Base-by-base conservation (phyloP, 2,797 vertebrate genomes). In the Coendou prehensilis region DNA sequence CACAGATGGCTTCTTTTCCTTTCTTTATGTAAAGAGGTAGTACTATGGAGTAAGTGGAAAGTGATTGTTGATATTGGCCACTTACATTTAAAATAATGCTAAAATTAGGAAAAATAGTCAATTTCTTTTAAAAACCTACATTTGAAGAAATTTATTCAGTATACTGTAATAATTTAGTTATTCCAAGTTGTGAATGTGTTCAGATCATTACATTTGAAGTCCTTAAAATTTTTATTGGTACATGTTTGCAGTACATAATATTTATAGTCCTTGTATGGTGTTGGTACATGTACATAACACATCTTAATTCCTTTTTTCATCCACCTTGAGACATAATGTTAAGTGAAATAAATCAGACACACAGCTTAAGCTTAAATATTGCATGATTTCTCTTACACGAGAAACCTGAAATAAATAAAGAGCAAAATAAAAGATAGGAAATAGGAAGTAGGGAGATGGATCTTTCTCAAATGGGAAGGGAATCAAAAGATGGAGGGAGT, bases 11-110 rank as follows among this genome's bases (percentile, higher is more conserved):
- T 81, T 97, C 97, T 96, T 76, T 84, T 81, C 22, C 54, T 52
- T 85, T 45, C 28, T 92, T 93, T 97, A 86, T 80, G 94, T 57
- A 96, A 97, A 97, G 47, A 22, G 69, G 47, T 96, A 57, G 28
- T 64, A 88, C 87, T 82, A 47, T 91, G 59, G 92, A 96, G n/a
- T 91, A 75, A 94, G 56, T 92, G 57, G 67, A 95, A 97, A 89
- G 30, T 96, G 64, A 71, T 89, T 91, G 75, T 89, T 82, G 26
- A 86, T 90, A 81, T 63, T 95, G 79, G 78, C 54, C 45, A 76
- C 69, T 69, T 96, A 78, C 57, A 90, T 63, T 89, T 96, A 63
- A 93, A 97, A 69, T 96, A 84, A 82, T 96, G 59, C 63, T 94
- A 75, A 85, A 71, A 89, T 83, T 86, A 81, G 73, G 30, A 93